Percentiles rank a stretch among this genome's conserved stretches.
These are phyloP conservation scores for Pachypeltis micranthus DNA, from an alignment of 1,140 invertebrate species.

Conservation along the genomic window DNA sequence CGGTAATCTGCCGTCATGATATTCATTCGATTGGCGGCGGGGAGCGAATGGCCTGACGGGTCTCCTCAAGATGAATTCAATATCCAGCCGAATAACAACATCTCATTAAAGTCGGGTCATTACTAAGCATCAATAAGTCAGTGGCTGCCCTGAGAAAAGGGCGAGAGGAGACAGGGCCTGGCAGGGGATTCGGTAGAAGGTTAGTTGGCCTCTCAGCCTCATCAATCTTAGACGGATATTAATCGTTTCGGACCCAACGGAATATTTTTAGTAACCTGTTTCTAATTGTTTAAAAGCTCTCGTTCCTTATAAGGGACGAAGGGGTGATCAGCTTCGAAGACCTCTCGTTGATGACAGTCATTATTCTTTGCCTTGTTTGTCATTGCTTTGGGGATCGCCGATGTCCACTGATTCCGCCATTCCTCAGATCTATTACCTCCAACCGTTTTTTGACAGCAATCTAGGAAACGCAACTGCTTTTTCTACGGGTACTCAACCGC, in stretches of 20 bases:
- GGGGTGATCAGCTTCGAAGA: not conserved
- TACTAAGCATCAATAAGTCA: not conserved
- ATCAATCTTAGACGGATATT: conserved; percentile 4
- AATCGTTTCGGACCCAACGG: not conserved
- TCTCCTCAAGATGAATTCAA: not conserved
- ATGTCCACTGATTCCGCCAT: too few species aligned
- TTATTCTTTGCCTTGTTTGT: conserved; percentile 3
- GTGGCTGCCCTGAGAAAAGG: not conserved
- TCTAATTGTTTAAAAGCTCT: conserved; percentile 4
- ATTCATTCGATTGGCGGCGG: too few species aligned
- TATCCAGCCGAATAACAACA: conserved; percentile 1
- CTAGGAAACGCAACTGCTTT: too few species aligned
- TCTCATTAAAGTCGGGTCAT: conserved; percentile 4
- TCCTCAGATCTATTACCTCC: too few species aligned
- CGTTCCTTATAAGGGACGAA: not conserved
- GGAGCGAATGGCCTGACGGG: not conserved
- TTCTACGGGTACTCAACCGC: too few species aligned
- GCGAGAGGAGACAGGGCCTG: not conserved
- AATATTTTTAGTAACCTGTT: conserved; percentile 10
- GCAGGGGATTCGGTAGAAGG: not conserved
- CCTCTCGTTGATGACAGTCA: conserved; percentile 3
- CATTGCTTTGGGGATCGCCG: not conserved
- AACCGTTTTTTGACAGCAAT: too few species aligned
- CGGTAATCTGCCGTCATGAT: not conserved
- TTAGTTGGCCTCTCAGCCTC: not conserved